A percentile compares a stretch with the other conserved stretches of the same genome.
phyloP scores from a whole-genome alignment of 1,140 invertebrate genomes.

The Dolichoris vasculosae region DNA sequence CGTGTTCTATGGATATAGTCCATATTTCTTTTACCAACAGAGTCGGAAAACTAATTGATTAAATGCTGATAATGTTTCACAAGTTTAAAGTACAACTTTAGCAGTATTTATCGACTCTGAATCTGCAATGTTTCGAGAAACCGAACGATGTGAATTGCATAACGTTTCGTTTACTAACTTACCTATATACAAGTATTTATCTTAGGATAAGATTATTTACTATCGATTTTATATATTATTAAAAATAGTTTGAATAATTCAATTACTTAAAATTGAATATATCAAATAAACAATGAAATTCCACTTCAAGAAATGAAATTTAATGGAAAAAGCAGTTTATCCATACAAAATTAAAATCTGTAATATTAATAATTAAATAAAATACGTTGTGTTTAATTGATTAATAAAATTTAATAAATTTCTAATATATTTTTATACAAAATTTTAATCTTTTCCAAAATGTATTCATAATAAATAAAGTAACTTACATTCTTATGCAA shows the following conservation, averaged over 20 bases:
- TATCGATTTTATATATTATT: background rate
- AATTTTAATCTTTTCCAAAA: too few species aligned
- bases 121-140: background rate
- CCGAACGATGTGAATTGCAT: background rate
- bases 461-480: too few species aligned
- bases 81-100: background rate
- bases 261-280: background rate
- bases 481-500: too few species aligned
- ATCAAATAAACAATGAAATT: background rate
- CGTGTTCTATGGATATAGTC: conserved; percentile 8
- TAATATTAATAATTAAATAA: too few species aligned
- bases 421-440: too few species aligned
- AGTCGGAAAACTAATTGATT: conserved; percentile 48
- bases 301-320: background rate
- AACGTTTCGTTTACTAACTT: background rate
- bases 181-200: background rate
- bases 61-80: conserved; percentile 46
- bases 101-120: background rate
- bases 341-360: too few species aligned
- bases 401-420: too few species aligned
- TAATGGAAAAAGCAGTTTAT: too few species aligned
- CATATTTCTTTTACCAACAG: conserved; percentile 9
- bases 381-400: too few species aligned
- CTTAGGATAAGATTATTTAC: background rate
- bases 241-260: background rate